Percentiles rank a stretch among this genome's conserved stretches.
These are phyloP conservation scores for Esperia sulphurella DNA, from an alignment of 2,888 invertebrate species.

Conservation along the genomic window DNA sequence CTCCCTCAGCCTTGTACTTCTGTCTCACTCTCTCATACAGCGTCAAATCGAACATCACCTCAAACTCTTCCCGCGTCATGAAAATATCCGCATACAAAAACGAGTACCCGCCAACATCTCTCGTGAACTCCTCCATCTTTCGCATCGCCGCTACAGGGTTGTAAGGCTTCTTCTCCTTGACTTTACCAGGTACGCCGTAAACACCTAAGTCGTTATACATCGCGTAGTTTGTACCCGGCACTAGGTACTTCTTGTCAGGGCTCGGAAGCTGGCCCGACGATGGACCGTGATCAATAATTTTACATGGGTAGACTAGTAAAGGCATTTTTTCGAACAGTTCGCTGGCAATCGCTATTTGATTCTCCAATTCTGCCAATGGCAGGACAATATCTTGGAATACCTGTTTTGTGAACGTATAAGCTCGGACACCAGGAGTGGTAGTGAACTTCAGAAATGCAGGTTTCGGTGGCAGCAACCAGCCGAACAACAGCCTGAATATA, in stretches of 20 bases:
- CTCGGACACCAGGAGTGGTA: constrained; percentile 83
- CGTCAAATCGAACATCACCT: constrained; percentile 83
- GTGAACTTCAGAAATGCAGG: constrained; percentile 86
- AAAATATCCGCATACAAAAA: constrained; percentile 86
- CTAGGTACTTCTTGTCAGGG: constrained; percentile 77
- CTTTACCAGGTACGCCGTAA: constrained; percentile 83
- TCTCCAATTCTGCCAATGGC: constrained; percentile 81
- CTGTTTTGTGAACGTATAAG: constrained; percentile 84
- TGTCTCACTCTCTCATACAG: constrained; percentile 80
- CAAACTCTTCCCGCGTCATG: constrained; percentile 82
- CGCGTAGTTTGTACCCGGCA: constrained; percentile 82
- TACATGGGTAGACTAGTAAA: constrained; percentile 84
- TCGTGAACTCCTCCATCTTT: constrained; percentile 84
- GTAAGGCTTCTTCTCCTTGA: constrained; percentile 79
- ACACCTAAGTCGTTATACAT: constrained; percentile 86
- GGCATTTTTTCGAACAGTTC: constrained; percentile 83
- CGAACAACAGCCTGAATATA: constrained; percentile 80
- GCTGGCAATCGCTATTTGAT: constrained; percentile 80
- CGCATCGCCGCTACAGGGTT: constrained; percentile 83
- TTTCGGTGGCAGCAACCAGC: constrained; percentile 85
- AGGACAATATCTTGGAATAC: constrained; percentile 86
- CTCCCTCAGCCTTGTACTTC: constrained; percentile 79
- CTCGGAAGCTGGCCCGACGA: constrained; percentile 78
- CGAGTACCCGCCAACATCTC: constrained; percentile 83
- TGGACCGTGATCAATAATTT: constrained; percentile 81